Conservation (phyloP, 2,113 vertebrate species). For the Nesogale talazaci region DNA sequence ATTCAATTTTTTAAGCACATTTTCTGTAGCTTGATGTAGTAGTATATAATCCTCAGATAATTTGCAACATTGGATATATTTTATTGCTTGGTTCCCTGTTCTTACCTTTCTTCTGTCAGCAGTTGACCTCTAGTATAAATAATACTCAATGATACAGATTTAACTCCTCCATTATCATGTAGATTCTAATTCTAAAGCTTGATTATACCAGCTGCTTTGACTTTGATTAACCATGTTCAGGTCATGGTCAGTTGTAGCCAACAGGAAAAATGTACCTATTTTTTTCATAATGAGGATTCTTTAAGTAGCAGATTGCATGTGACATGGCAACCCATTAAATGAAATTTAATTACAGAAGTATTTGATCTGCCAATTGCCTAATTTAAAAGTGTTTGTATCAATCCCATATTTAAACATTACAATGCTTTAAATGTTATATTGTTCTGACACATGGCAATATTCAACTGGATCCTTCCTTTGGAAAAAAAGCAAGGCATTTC, state of each 20-base stretch:
- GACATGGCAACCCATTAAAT: not conserved
- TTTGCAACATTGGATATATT: too few species aligned
- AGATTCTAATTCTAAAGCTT: not conserved
- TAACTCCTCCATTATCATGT: not conserved
- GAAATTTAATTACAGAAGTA: not conserved
- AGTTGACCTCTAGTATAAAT: not conserved
- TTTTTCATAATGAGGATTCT: not conserved
- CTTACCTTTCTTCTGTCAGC: not conserved
- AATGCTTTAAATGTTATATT: not conserved
- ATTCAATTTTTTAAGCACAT: not conserved
- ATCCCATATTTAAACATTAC: not conserved
- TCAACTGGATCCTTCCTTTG: not conserved
- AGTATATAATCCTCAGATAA: not conserved
- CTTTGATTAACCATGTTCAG: not conserved
- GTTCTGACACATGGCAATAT: not conserved
- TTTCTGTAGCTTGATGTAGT: not conserved
- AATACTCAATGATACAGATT: not conserved
- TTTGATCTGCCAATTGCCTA: not conserved
- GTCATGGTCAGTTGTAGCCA: not conserved
- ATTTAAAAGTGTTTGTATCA: constrained; percentile 45
- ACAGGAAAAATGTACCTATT: not conserved
- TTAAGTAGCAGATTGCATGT: not conserved
- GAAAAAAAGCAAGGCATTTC: not conserved
- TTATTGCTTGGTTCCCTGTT: not conserved
- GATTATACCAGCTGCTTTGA: not conserved